These are phyloP conservation scores for Macrochelys suwanniensis DNA, from an alignment of 2,797 vertebrate genomes.

Conservation along the genomic window DNA sequence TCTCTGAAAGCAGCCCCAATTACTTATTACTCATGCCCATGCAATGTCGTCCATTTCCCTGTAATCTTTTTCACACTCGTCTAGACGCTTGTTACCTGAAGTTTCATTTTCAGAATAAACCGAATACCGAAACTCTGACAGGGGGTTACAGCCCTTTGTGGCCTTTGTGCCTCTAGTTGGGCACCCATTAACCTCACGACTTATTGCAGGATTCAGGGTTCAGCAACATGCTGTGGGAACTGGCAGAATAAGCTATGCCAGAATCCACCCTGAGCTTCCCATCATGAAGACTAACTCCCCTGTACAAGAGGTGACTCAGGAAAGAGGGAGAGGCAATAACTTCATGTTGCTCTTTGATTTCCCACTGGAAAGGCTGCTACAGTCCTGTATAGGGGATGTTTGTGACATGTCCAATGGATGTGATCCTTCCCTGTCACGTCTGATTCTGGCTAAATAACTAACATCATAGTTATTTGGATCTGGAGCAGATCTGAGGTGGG, in stretches of 20 bases:
- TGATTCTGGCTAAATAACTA: not conserved
- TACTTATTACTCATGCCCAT: not conserved
- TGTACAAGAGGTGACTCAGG: not conserved
- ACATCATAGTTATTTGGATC: not conserved
- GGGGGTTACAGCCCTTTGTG: accelerated
- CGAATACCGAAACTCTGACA: not conserved
- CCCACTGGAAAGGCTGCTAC: not conserved
- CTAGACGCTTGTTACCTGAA: not conserved
- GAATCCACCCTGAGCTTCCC: not conserved
- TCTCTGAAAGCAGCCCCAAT: not conserved
- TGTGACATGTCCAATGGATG: not conserved
- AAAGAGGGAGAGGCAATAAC: not conserved
- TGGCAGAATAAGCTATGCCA: not conserved
- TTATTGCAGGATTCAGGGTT: not conserved
- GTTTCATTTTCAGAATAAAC: slow-evolving; percentile 26
- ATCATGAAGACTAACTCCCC: not conserved
- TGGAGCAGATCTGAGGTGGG: not conserved
- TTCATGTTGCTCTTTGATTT: not conserved
- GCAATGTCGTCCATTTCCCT: not conserved
- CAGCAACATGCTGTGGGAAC: not conserved
- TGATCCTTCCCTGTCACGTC: not conserved
- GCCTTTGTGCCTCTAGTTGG: not conserved
- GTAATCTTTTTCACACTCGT: not conserved
- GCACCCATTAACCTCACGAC: not conserved
- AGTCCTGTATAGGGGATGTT: not conserved